A percentile compares a stretch with the other conserved stretches of the same genome.
phyloP scores from a whole-genome alignment of 1,140 invertebrate genomes.

The Laupala kohalensis region DNA sequence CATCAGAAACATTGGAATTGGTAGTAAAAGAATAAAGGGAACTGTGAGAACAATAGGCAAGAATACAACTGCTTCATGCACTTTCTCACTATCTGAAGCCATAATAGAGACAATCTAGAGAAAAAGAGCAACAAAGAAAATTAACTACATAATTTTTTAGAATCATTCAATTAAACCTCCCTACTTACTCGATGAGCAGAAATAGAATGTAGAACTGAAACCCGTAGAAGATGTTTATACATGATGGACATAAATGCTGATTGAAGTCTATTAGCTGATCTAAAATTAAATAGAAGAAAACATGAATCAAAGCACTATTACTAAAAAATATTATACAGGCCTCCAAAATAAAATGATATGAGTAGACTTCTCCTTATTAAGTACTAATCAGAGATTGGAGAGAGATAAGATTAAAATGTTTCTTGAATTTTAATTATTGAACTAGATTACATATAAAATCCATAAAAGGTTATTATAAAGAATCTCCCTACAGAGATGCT shows the following conservation, averaged over 20 bases:
- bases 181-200: slow-evolving; percentile 20
- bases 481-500: no score
- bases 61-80: slow-evolving; percentile 19
- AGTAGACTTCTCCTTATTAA: no score
- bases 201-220: slow-evolving; percentile 20
- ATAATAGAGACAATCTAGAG: slow-evolving; percentile 22
- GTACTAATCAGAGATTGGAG: no score
- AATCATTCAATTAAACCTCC: not conserved
- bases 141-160: not conserved
- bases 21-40: slow-evolving; percentile 16
- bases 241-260: slow-evolving; percentile 21
- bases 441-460: no score
- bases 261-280: slow-evolving; percentile 20
- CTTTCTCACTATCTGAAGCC: slow-evolving; percentile 20
- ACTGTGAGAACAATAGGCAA: slow-evolving; percentile 19
- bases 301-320: no score
- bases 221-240: slow-evolving; percentile 20
- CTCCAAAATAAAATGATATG: no score
- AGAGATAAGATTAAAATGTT: no score
- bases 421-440: no score
- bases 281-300: slow-evolving; percentile 11
- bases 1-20: not conserved
- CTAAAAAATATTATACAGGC: no score
- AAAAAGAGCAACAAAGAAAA: slow-evolving; percentile 9
- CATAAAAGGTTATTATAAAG: no score